Evolutionary conservation across 2,888 invertebrate genomes (phyloP), one percentile per base, ranked within the genome.

Genomic region (Chromoteleia sp.): DNA sequence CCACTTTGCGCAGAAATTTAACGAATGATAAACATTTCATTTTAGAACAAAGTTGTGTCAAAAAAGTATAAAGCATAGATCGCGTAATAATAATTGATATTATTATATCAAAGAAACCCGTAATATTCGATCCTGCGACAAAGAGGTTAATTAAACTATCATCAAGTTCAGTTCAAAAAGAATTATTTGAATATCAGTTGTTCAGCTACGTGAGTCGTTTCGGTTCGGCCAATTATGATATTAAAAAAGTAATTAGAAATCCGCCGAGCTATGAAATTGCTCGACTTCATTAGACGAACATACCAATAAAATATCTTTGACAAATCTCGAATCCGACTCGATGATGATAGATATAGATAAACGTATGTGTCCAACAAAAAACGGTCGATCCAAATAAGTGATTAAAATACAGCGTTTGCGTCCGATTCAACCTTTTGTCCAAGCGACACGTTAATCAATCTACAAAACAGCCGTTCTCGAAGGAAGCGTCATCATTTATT

Each of bases 181-280:
- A 54, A 54, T 67, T 67, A 54, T 54, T 41, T 30, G 52, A 54
- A 67, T 54, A 67, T 52, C 67, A 41, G 41, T 43, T 65, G 25
- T 39, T 12, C 25, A 12, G 12, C 12, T 14, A 17, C 48, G 48
- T 4, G 25, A 10, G 7, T 30, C 30, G 19, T 12, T 33, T 48
- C 14, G 4, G 1, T 10, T 54, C 15, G n/a, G 25, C 19, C 15
- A 39, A 65, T 65, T 15, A 45, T 8, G 14, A 65, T 36, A 21
- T 59, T 50, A 39, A 65, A 65, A 65, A 50, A 48, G 17, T 25
- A 15, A 63, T 25, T 45, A 15, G 50, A 14, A 12, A 1, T 0
- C 7, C 1, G n/a, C 1, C n/a, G 54, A 15, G 5, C 8, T 14
- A 4, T 36, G 39, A 17, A 56, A 56, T 39, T 6, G 8, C 17